Evolutionary conservation across 1,140 invertebrate species (phyloP).

Genomic region (Drosophila insularis): DNA sequence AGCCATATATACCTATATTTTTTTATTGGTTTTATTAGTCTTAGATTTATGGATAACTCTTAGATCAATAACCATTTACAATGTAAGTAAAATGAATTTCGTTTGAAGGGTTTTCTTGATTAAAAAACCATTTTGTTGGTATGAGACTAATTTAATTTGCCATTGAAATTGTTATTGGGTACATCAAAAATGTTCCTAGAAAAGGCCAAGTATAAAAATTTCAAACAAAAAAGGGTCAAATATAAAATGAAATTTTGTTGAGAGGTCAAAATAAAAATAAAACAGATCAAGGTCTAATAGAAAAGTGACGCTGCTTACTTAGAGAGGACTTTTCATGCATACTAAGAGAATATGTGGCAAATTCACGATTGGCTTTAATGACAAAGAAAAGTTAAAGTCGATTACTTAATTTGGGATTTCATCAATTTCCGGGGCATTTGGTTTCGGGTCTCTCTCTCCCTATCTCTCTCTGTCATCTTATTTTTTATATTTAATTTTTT

Average conservation of each 20-base stretch:
- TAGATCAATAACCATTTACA: neutral
- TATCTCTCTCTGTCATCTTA: neutral
- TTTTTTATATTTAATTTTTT: neutral
- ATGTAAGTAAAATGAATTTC: neutral
- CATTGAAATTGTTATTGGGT: constrained; percentile 21
- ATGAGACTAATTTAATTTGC: neutral
- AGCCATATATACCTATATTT: too few relatives aligned
- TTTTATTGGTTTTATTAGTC: neutral
- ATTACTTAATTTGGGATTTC: constrained; percentile 1
- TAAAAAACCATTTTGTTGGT: neutral
- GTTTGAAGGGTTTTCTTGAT: neutral
- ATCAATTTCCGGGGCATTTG: neutral
- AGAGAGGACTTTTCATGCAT: neutral
- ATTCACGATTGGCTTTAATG: neutral
- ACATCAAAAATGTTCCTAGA: neutral
- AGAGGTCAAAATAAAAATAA: neutral
- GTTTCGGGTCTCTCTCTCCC: neutral
- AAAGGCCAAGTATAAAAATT: neutral
- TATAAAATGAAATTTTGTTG: constrained; percentile 24
- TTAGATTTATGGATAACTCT: neutral
- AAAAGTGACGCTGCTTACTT: neutral
- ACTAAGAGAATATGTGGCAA: neutral
- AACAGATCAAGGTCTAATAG: neutral
- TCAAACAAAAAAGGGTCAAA: constrained; percentile 31
- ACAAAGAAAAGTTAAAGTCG: neutral